Conservation (phyloP, 2,797 vertebrate species). For the Acropternis orthonyx region DNA sequence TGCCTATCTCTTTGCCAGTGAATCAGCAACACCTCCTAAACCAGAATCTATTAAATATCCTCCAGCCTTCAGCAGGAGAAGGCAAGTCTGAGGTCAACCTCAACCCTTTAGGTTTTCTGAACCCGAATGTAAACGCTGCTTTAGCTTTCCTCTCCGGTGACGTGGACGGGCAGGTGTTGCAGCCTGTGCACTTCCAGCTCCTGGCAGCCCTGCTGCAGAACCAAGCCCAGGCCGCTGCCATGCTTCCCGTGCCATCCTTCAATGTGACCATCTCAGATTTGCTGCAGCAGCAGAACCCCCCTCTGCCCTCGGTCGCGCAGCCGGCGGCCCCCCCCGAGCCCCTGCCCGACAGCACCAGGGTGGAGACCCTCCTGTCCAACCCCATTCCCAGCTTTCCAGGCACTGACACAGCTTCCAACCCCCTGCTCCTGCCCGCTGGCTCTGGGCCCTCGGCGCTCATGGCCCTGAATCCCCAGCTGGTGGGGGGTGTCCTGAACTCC, state of each 20-base stretch:
- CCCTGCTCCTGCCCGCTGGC: conserved; percentile 78
- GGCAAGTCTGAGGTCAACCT: conserved; percentile 83
- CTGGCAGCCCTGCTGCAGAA: conserved; percentile 81
- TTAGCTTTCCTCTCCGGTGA: conserved; percentile 80
- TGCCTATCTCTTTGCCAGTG: conserved; percentile 82
- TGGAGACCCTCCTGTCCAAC: conserved; percentile 76
- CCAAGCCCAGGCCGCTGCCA: conserved; percentile 80
- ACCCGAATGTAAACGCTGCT: conserved; percentile 80
- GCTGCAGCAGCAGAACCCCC: conserved; percentile 75
- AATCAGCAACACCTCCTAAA: conserved; percentile 86
- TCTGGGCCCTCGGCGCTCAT: conserved; percentile 80
- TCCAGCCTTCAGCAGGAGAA: conserved; percentile 83
- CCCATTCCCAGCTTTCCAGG: conserved; percentile 71
- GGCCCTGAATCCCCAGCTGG: conserved; percentile 84
- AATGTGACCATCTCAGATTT: conserved; percentile 79
- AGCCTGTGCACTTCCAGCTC: conserved; percentile 82
- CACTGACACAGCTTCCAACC: conserved; percentile 77
- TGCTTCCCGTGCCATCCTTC: conserved; percentile 81
- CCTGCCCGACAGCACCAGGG: conserved; percentile 74
- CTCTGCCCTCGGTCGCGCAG: conserved; percentile 74
- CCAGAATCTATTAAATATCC: conserved; percentile 84
- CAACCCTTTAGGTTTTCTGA: conserved; percentile 81
- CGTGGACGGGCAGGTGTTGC: conserved; percentile 79
- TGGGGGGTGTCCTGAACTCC: conserved; percentile 83
- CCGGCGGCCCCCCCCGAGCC: conserved; percentile 74